Base-by-base conservation (phyloP, 1,140 invertebrate species). In the Reticulitermes speratus region DNA sequence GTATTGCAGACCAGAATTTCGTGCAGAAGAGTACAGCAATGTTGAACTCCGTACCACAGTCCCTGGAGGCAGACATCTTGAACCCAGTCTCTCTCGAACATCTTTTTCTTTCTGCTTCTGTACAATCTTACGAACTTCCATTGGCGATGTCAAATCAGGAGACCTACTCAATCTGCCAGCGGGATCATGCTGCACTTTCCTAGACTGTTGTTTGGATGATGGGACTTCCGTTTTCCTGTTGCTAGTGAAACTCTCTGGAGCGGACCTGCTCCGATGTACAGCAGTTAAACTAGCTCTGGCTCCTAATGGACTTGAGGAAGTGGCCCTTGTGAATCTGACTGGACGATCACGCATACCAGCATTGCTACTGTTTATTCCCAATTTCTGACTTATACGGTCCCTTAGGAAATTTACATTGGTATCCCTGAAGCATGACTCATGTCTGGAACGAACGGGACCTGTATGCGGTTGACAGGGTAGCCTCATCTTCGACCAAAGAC, bases 401-500 rank as follows among this genome's bases (percentile, higher is more conserved):
- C 92, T 92, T 0, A 94, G 88, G 87, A 92, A 93, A 87, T 92
- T 92, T 2, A 94, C 92, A 87, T 93, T 94, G 0, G 92, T 90
- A n/a, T 89, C 90, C 9, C 44, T 38, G n/a, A 75, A 75, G 14
- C 65, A 75, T 75, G n/a, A 9, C 65, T 75, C 65, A 30, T 75
- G 65, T 30, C 65, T 75, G 65, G 65, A 9, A 30, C 25, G 65
- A 75, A 30, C 14, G 3, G 65, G 88, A 85, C 44, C 88, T 89
- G 38, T 90, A 88, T 59, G 87, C 85, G 75, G 81, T 87, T 90
- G 88, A 23, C 87, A 85, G 59, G 87, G 88, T 16, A 91, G 88
- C 87, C 90, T 91, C 88, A 92, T 91, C 38, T 92, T 93, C 6
- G 94, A 93, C n/a, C 94, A 94, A 30, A 96, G 89, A 89, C 93